A percentile compares a stretch with the other conserved stretches of the same genome.
Conservation (phyloP, 2,888 invertebrate species). For the Pyralis farinalis region DNA sequence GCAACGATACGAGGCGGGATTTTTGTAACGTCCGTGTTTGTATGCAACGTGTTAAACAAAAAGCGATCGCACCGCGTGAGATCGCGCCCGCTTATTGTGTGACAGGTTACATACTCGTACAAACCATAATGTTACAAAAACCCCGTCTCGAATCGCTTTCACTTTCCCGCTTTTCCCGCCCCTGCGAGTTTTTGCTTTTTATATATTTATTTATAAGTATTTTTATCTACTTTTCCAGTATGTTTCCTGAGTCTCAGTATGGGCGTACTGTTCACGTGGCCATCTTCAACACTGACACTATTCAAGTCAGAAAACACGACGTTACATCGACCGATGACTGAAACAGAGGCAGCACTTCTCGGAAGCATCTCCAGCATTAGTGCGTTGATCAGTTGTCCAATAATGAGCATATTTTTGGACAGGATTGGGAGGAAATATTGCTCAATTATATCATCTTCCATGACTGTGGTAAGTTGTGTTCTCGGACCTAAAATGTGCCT, state of each 20-base stretch:
- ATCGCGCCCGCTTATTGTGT: too few relatives aligned
- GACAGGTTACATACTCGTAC: too few relatives aligned
- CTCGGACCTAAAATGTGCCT: too few relatives aligned
- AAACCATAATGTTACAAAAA: too few relatives aligned
- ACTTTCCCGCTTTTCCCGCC: too few relatives aligned
- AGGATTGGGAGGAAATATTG: conserved; percentile 36
- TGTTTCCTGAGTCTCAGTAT: conserved; percentile 13
- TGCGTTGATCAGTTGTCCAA: conserved; percentile 32
- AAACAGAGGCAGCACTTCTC: conserved; percentile 36
- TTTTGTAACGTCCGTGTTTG: too few relatives aligned
- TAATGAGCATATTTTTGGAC: conserved; percentile 37
- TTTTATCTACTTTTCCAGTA: conserved; percentile 9
- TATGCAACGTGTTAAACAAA: too few relatives aligned
- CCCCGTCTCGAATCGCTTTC: too few relatives aligned
- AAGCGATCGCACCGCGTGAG: too few relatives aligned
- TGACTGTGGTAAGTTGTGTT: conserved; percentile 33
- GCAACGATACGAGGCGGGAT: too few relatives aligned
- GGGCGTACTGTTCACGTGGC: conserved; percentile 15
- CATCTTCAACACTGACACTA: conserved; percentile 14
- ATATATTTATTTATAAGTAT: too few relatives aligned
- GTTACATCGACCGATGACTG: conserved; percentile 33
- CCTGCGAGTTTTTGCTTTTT: too few relatives aligned
- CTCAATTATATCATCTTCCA: conserved; percentile 23
- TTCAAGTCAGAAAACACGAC: conserved; percentile 34
- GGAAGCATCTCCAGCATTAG: conserved; percentile 40